Evolutionary conservation across 1,140 invertebrate species (phyloP).

Genomic region (Capitella teleta): DNA sequence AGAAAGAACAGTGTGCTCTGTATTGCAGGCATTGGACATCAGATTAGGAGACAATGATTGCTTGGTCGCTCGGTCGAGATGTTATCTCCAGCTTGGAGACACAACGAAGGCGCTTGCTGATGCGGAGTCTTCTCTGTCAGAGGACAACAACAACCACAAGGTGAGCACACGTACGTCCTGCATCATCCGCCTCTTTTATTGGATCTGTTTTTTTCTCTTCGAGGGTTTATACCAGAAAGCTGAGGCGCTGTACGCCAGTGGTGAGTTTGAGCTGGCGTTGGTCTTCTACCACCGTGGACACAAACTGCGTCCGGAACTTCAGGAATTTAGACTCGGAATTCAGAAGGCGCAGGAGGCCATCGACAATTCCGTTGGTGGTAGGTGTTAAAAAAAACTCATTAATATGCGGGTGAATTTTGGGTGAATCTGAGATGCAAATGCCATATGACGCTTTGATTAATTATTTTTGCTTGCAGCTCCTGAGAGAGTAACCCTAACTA

Average conservation of each 20-base stretch:
- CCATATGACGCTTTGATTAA: too few species aligned
- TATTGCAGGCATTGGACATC: conserved; percentile 30
- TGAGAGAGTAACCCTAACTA: too few species aligned
- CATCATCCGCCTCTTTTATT: not conserved
- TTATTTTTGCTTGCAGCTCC: too few species aligned
- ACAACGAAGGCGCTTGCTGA: conserved; percentile 69
- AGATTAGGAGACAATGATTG: conserved; percentile 42
- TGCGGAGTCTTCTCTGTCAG: conserved; percentile 65
- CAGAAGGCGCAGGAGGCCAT: conserved; percentile 90
- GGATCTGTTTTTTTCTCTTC: conserved; percentile 5
- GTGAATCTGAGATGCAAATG: too few species aligned
- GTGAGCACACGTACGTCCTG: conserved; percentile 17
- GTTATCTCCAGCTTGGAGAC: conserved; percentile 73
- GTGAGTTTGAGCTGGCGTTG: conserved; percentile 83
- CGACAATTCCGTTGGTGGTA: conserved; percentile 77
- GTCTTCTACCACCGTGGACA: conserved; percentile 82
- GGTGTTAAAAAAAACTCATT: too few species aligned
- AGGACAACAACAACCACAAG: conserved; percentile 65
- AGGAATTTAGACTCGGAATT: conserved; percentile 78
- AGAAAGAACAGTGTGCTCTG: too few species aligned
- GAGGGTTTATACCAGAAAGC: conserved; percentile 80
- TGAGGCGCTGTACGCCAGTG: conserved; percentile 80
- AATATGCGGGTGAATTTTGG: too few species aligned
- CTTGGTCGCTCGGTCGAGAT: conserved; percentile 75
- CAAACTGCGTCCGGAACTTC: conserved; percentile 69